Evolutionary conservation across 2,113 vertebrate genomes (phyloP), one percentile per base, ranked within the genome.

Genomic region (Catharus fuscescens): DNA sequence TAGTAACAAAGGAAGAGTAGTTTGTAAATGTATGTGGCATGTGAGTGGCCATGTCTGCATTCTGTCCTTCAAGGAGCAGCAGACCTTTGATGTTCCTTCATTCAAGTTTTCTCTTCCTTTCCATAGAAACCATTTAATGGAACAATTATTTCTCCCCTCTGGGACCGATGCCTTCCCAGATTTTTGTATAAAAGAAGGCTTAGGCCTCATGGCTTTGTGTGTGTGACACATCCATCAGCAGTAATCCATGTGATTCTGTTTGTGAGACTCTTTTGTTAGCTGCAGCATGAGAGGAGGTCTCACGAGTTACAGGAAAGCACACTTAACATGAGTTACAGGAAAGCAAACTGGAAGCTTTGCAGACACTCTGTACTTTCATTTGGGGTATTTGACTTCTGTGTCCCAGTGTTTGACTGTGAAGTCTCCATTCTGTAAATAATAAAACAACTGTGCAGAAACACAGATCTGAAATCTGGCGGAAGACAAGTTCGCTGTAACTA

Each of bases 191-290:
- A 95, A 96, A 80, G 91, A 76, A 77, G 77, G 60, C 86, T 96
- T 74, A 87, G 88, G 74, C 80, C 61, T 86, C 72, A 2, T 65
- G 65, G 85, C 80, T 85, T 78, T 90, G 42, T 93, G 83, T 40
- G 67, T 76, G 76, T 95, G 92, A 92, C 86, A 88, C 90, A 93
- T 92, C 67, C 91, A 79, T 94, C 90, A 93, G 88, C 56, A 94
- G 89, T 59, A 67, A 87, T 81, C 70, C 95, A 90, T 62, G 72
- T 97, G 93, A 96, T 96, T 80, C 90, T 90, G 2, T 91, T 81
- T 96, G 88, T 96, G 88, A 95, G 81, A 44, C 59, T 91, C 92
- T 92, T 67, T 92, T 93, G 82, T 94, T 84, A 45, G 77, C 82
- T 80, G 3, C 72, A 79, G 72, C 81, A 23, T 69, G 65, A 88